Conservation (phyloP, 2,888 invertebrate genomes). For the Pandemis cinnamomeana region DNA sequence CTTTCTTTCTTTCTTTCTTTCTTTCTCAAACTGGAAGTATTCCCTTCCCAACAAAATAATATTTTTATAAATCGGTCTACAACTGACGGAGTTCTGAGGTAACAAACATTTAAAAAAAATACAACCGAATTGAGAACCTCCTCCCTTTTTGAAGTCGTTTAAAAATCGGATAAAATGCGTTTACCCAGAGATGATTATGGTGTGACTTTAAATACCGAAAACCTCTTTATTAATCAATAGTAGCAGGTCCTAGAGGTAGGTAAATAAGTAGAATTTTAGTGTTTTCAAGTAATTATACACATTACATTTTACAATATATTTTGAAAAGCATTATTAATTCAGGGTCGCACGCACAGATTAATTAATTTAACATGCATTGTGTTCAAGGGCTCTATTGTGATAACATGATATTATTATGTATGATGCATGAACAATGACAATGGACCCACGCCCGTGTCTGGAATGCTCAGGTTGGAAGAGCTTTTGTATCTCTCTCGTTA, state of each 20-base stretch:
- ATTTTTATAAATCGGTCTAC: too few relatives aligned
- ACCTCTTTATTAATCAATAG: too few relatives aligned
- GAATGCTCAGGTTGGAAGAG: background rate
- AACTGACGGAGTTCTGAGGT: too few relatives aligned
- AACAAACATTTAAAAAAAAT: too few relatives aligned
- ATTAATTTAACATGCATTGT: background rate
- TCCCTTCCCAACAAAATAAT: too few relatives aligned
- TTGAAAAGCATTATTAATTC: background rate
- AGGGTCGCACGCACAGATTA: background rate
- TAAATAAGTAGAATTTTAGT: background rate
- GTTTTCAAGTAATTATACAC: background rate
- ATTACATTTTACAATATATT: background rate
- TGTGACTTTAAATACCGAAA: too few relatives aligned
- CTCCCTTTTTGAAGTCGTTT: too few relatives aligned
- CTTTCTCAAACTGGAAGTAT: too few relatives aligned
- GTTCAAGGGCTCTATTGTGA: background rate
- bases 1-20: too few relatives aligned
- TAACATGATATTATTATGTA: background rate
- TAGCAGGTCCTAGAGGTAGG: background rate
- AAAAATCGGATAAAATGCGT: too few relatives aligned
- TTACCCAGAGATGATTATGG: too few relatives aligned
- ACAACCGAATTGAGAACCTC: too few relatives aligned
- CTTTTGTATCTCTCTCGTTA: background rate
- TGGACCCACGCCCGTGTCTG: conserved; percentile 4
- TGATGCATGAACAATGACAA: conserved; percentile 17